Base-by-base conservation (phyloP, 2,113 vertebrate genomes). In the Leptobrachium ailaonicum region DNA sequence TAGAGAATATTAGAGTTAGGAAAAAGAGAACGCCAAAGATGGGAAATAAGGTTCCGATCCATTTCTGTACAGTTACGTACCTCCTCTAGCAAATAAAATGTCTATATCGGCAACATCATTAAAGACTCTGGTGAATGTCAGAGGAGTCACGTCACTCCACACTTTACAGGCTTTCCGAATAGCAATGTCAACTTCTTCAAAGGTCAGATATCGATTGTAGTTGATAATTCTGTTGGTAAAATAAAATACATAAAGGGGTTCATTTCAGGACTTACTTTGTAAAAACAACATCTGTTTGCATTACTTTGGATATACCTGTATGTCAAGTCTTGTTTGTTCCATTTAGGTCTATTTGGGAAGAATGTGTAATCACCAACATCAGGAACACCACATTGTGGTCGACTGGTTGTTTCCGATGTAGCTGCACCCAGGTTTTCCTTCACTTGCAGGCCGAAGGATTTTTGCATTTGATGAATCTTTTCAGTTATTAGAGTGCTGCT, bases 401-500 rank as follows among this genome's bases (percentile, higher is more conserved):
- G 86, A 73, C 87, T 89, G 90, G 93, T 91, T 0, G 88, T 58
- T 83, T 90, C 77, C n/a, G 93, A n/a, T 0, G 92, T 93, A 10
- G 86, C 80, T 0, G 85, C 54, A 42, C 93, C 88, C 53, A 88
- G 67, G 53, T 84, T 89, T 53, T 92, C 92, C 1, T 90, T 92
- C 66, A 92, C 87, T 60, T 87, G 83, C 79, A 94, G 84, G 12
- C 88, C 84, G 83, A 92, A 93, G 84, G 91, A 94, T 0, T 84
- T 82, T 83, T 94, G 93, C 93, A 94, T 93, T 88, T 92, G 88
- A 54, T 67, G 80, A 63, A 94, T 82, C 76, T 88, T 92, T 76
- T 85, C 82, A 1, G 56, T 43, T 14, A 73, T 41, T 0, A 82
- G 75, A 69, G 80, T 85, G 70, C 10, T 69, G 64, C 84, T 89